Conservation (phyloP, 2,797 vertebrate species). For the Menidia menidia region DNA sequence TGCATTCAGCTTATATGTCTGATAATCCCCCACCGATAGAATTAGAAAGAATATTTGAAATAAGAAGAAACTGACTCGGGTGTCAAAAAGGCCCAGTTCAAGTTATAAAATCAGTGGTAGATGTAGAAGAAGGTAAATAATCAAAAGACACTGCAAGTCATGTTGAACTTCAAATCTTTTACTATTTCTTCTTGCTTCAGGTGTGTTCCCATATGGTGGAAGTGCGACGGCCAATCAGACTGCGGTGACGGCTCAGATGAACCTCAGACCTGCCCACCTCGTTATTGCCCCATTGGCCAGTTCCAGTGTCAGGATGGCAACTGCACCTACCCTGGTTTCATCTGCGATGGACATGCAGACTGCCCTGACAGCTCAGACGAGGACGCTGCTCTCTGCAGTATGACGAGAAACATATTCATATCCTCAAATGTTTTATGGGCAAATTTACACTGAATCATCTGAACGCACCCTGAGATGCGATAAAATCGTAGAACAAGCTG, state of each 20-base stretch:
- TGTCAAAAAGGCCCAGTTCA: too few species aligned
- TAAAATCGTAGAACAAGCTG: neutral
- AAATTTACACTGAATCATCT: neutral
- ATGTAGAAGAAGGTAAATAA: neutral
- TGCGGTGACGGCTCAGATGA: conserved; percentile 81
- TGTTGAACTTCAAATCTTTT: neutral
- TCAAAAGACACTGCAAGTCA: neutral
- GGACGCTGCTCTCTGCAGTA: conserved; percentile 81
- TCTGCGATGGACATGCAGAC: conserved; percentile 70
- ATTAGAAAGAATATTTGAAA: too few species aligned
- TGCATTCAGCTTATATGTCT: too few species aligned
- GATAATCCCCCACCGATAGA: too few species aligned
- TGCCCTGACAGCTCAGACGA: conserved; percentile 79
- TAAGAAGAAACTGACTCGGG: too few species aligned
- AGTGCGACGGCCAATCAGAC: conserved; percentile 81
- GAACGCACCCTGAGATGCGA: neutral
- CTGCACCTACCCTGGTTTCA: conserved; percentile 73
- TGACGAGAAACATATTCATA: neutral
- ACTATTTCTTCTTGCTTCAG: conserved; percentile 35
- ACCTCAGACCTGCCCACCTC: conserved; percentile 76
- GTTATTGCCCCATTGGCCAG: conserved; percentile 69
- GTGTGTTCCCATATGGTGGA: conserved; percentile 83
- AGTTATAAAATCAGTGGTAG: neutral
- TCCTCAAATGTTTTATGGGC: neutral
- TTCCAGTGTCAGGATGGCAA: conserved; percentile 80